Evolutionary conservation across 2,888 invertebrate genomes (phyloP).

Genomic region (Drepana falcataria): DNA sequence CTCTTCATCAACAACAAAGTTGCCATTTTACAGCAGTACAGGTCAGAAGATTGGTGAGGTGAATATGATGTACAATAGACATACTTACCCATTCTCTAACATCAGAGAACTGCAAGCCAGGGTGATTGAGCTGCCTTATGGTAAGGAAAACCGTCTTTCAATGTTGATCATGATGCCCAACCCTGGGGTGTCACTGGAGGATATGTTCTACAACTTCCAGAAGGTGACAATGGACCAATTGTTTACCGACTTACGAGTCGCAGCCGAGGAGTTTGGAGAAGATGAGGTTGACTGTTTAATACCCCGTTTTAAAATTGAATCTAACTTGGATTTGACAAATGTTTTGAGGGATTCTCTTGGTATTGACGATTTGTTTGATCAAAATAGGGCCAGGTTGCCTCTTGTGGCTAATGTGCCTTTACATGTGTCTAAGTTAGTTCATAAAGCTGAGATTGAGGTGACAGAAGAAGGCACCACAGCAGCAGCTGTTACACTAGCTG

Average conservation of each 20-base stretch:
- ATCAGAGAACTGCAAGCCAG: constrained; percentile 77
- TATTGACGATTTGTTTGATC: constrained; percentile 80
- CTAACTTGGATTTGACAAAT: constrained; percentile 76
- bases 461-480: constrained; percentile 86
- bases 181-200: constrained; percentile 67
- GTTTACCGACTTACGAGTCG: constrained; percentile 66
- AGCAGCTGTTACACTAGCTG: constrained; percentile 75
- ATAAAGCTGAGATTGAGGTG: constrained; percentile 86
- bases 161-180: constrained; percentile 84
- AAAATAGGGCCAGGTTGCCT: constrained; percentile 40
- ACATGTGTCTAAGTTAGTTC: constrained; percentile 80
- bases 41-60: constrained; percentile 76
- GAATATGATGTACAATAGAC: constrained; percentile 86
- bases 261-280: constrained; percentile 73
- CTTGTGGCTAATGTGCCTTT: constrained; percentile 71
- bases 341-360: constrained; percentile 58
- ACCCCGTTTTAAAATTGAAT: constrained; percentile 80
- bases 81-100: constrained; percentile 78
- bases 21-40: constrained; percentile 78
- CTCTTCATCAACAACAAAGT: constrained; percentile 61
- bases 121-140: constrained; percentile 84
- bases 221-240: constrained; percentile 66
- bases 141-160: constrained; percentile 71
- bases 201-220: constrained; percentile 73
- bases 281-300: constrained; percentile 82